Base-by-base conservation (phyloP, 2,797 vertebrate species). In the Euthynnus affinis region DNA sequence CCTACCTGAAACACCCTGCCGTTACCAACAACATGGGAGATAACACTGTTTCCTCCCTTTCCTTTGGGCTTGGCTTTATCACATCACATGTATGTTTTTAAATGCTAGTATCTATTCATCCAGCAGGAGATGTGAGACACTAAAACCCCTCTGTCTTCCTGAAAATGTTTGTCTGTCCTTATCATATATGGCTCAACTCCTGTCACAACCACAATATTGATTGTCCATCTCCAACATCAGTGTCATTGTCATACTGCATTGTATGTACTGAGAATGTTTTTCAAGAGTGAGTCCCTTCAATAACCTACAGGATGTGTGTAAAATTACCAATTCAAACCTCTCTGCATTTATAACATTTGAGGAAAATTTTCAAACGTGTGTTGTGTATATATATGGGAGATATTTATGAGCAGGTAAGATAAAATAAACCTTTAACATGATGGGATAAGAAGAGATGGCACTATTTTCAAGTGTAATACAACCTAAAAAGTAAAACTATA, bases 91-190 rank as follows among this genome's bases (percentile, higher is more conserved):
- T 74, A 66, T 93, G 89, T 93, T 94, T 91, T 88, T 60, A 59
- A 81, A 88, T 82, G 63, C 23, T 70, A 17, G 22, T 92, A 94
- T 94, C 91, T 92, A 68, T 87, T 77, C 86, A 81, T 81, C 64
- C 88, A 92, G 91, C 82, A 80, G 84, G 64, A 91, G 81, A 52
- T 72, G 77, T 63, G 82, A 71, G 59, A 79, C 65, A 80, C 65
- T 77, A 48, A 85, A 87, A 84, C 61, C 77, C 75, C 59, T 63
- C 71, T 27, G 76, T 66, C 80, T 93, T 93, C 93, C 93, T 93
- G 89, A 87, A 89, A 88, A 85, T 88, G 87, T 92, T 93, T 90
- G 81, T 87, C 37, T 49, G 52, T 73, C 52, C 81, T 89, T 90
- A 92, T 93, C 91, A 68, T 71, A 32, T 53, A 32, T 4, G 46